Evolutionary conservation across 92 coral and sea anemone genomes (phyloP).

Genomic region (Blastomussa wellsi): DNA sequence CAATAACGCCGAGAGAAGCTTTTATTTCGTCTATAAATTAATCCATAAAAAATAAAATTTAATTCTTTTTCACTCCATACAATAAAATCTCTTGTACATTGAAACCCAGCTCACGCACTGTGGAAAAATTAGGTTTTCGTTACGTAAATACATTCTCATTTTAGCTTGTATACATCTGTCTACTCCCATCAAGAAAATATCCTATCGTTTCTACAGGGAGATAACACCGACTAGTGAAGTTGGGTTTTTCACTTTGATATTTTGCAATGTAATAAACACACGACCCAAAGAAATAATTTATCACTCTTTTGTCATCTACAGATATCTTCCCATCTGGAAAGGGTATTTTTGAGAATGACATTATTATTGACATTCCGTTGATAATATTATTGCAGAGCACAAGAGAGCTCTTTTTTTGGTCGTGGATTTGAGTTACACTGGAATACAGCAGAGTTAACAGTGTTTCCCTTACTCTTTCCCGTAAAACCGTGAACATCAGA

Average conservation of each 20-base stretch:
- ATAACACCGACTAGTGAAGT: neutral
- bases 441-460: neutral
- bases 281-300: no score
- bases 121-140: neutral
- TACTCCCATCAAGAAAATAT: neutral
- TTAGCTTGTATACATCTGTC: neutral
- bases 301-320: no score
- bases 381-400: neutral
- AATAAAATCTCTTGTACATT: neutral
- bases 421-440: neutral
- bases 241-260: no score
- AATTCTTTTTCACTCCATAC: neutral
- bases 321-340: no score
- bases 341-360: neutral
- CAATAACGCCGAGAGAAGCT: neutral
- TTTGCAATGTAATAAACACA: no score
- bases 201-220: neutral
- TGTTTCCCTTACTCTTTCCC: no score
- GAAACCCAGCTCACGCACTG: neutral
- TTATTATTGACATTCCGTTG: neutral
- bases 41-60: neutral
- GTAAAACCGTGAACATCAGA: no score
- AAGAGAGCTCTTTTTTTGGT: neutral
- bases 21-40: neutral
- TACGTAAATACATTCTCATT: neutral